These are phyloP conservation scores for Sipha flava DNA, from an alignment of 1,140 invertebrate genomes.

Conservation along the genomic window DNA sequence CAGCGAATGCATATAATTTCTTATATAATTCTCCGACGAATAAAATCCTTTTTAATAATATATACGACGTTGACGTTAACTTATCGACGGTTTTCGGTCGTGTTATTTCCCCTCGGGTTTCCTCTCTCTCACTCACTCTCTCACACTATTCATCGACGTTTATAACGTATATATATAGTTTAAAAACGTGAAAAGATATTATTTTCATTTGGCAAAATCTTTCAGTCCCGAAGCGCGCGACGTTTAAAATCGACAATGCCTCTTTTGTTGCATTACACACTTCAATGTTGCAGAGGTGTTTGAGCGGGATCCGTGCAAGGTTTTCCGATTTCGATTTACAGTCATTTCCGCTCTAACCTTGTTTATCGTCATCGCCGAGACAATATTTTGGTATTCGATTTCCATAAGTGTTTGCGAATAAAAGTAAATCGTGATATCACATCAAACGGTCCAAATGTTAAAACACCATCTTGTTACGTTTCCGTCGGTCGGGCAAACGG, in stretches of 20 bases:
- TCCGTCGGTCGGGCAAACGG: too few species aligned
- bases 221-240: not conserved
- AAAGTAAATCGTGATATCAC: too few species aligned
- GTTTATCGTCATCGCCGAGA: not conserved
- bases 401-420: too few species aligned
- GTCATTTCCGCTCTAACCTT: conserved; percentile 1
- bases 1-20: not conserved
- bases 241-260: not conserved
- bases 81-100: not conserved
- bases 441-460: too few species aligned
- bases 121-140: not conserved
- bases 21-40: not conserved
- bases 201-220: not conserved
- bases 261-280: not conserved
- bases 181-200: not conserved
- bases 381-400: not conserved
- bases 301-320: not conserved
- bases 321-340: not conserved
- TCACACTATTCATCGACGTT: not conserved
- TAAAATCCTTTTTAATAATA: not conserved
- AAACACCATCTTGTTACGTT: too few species aligned
- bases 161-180: not conserved
- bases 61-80: not conserved
- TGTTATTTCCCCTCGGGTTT: too few species aligned
- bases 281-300: not conserved